These are phyloP conservation scores for Cistogaster globosa DNA, from an alignment of 2,888 invertebrate species.

Conservation along the genomic window DNA sequence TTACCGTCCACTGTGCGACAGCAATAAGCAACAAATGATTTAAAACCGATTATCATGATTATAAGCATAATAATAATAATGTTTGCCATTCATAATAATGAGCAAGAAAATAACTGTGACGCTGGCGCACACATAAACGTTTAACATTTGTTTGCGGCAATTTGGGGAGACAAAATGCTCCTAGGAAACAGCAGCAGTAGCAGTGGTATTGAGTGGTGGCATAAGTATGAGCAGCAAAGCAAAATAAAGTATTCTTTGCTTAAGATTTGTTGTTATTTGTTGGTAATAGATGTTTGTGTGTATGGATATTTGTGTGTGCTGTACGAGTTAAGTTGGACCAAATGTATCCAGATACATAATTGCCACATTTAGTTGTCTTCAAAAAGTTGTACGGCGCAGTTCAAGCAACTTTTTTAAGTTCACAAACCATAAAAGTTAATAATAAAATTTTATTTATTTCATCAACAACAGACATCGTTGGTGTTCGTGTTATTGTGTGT, in stretches of 20 bases:
- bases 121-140: conserved; percentile 55
- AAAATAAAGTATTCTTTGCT: conserved; percentile 60
- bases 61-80: conserved; percentile 64
- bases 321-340: conserved; percentile 77
- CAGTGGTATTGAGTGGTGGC: conserved; percentile 38
- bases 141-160: conserved; percentile 26
- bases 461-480: conserved; percentile 50
- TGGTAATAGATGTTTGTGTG: conserved; percentile 7
- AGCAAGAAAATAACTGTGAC: conserved; percentile 39
- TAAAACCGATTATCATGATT: conserved; percentile 67
- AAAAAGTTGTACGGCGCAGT: conserved; percentile 83
- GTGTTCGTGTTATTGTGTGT: conserved; percentile 30
- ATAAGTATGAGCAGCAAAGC: conserved; percentile 49
- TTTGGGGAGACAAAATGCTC: conserved; percentile 60
- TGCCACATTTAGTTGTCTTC: conserved; percentile 83
- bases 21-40: conserved; percentile 64
- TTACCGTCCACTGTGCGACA: conserved; percentile 34
- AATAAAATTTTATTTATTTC: conserved; percentile 63
- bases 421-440: conserved; percentile 72
- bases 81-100: conserved; percentile 63
- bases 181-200: conserved; percentile 34
- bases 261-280: conserved; percentile 33
- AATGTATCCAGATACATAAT: conserved; percentile 83
- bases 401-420: conserved; percentile 73
- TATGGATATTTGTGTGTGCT: conserved; percentile 40